These are phyloP conservation scores for Nannospalax galili DNA, from an alignment of 2,113 vertebrate species.

Conservation along the genomic window DNA sequence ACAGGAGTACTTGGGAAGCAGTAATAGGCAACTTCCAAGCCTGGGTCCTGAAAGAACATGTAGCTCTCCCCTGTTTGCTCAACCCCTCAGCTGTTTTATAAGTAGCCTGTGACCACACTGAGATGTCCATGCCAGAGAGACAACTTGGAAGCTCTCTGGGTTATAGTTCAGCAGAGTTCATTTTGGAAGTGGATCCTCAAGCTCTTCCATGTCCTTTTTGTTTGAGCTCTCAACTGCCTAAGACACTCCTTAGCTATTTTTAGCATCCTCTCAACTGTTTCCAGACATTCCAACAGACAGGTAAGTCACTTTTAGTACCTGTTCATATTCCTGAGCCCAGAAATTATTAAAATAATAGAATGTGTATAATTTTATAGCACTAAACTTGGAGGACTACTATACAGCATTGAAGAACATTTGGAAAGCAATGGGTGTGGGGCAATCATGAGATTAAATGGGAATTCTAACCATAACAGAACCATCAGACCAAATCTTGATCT, in stretches of 20 bases:
- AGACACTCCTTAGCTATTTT: not conserved
- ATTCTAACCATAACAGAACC: not conserved
- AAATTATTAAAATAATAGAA: constrained; percentile 1
- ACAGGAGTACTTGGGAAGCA: not conserved
- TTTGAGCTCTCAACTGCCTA: not conserved
- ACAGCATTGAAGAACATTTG: not conserved
- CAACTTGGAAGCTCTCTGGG: not conserved
- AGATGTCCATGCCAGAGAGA: not conserved
- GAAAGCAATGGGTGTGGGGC: not conserved
- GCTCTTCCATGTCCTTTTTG: too few relatives aligned
- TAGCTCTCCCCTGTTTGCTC: not conserved
- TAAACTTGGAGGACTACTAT: not conserved
- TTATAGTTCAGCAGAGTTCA: not conserved
- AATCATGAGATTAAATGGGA: not conserved
- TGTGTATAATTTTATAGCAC: not conserved
- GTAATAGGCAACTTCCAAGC: not conserved
- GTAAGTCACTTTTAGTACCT: not conserved
- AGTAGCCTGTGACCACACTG: not conserved
- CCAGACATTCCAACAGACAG: not conserved
- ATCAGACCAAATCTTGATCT: constrained; percentile 14
- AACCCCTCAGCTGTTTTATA: not conserved
- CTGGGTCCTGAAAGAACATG: not conserved
- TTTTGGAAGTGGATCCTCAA: not conserved
- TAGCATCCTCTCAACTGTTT: not conserved
- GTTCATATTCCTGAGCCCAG: not conserved